Conservation (phyloP, 2,113 vertebrate genomes). For the Lepus americanus region DNA sequence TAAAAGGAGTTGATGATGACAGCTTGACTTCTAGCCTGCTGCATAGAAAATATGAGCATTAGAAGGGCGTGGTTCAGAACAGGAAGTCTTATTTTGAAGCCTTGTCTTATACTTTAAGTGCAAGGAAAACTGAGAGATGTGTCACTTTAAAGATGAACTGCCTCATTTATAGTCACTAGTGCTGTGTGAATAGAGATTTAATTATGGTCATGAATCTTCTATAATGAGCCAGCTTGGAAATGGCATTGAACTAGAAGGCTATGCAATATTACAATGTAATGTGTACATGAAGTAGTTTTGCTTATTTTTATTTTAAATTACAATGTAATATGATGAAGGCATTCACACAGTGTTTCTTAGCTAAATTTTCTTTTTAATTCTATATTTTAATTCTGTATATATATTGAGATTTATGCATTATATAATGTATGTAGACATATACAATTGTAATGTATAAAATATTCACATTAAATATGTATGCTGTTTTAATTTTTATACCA, state of each 20-base stretch:
- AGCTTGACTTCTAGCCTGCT: background rate
- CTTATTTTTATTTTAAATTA: conserved; percentile 37
- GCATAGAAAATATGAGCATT: background rate
- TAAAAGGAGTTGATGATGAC: background rate
- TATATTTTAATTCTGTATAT: background rate
- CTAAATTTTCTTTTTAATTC: conserved; percentile 18
- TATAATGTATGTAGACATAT: background rate
- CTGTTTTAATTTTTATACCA: background rate
- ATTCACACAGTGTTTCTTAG: conserved; percentile 37
- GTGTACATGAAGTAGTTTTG: background rate
- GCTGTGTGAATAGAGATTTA: background rate
- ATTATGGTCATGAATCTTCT: background rate
- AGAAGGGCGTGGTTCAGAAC: background rate
- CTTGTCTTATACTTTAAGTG: conserved; percentile 25
- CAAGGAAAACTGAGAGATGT: background rate
- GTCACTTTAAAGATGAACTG: background rate
- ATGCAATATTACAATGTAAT: background rate
- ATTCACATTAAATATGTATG: background rate
- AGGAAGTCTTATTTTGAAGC: background rate
- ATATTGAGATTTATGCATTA: background rate
- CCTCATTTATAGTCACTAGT: conserved; percentile 22
- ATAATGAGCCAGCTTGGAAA: background rate
- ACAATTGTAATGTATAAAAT: background rate
- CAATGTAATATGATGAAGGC: background rate
- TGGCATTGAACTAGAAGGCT: background rate